phyloP scores from a whole-genome alignment of 2,113 vertebrate genomes.

The Carassius carassius region DNA sequence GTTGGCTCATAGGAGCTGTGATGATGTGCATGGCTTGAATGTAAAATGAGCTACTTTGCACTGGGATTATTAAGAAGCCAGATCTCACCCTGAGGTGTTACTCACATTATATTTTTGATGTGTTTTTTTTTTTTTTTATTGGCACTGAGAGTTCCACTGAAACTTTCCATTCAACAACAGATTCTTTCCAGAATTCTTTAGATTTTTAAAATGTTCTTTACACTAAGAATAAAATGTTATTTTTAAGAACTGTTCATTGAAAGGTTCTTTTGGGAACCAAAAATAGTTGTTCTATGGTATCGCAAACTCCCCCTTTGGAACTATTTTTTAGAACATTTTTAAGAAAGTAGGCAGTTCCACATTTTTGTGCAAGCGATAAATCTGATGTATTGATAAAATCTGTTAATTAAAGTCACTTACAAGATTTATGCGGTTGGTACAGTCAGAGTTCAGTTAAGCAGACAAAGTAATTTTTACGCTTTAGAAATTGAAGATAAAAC shows the following conservation, averaged over 20 bases:
- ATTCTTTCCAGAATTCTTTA: too few relatives aligned
- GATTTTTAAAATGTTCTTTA: background rate
- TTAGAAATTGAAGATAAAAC: background rate
- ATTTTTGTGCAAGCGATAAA: background rate
- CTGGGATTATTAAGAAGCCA: background rate
- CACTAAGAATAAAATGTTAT: too few relatives aligned
- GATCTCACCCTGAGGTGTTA: background rate
- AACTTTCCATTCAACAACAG: too few relatives aligned
- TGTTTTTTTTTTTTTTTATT: too few relatives aligned
- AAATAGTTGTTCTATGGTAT: background rate
- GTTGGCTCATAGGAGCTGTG: background rate
- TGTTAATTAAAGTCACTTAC: background rate
- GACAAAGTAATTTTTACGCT: background rate
- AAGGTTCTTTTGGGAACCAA: background rate
- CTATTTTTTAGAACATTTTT: background rate
- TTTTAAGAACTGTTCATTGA: too few relatives aligned
- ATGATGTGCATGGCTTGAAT: background rate
- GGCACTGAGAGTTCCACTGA: too few relatives aligned
- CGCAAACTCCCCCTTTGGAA: background rate
- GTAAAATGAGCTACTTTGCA: conserved; percentile 13
- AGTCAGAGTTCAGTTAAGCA: background rate
- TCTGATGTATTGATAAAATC: background rate
- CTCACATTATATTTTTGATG: background rate
- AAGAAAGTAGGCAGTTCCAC: background rate
- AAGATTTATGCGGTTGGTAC: background rate